These are phyloP conservation scores for Andrena bicolor DNA, from an alignment of 2,888 invertebrate species.

Conservation along the genomic window DNA sequence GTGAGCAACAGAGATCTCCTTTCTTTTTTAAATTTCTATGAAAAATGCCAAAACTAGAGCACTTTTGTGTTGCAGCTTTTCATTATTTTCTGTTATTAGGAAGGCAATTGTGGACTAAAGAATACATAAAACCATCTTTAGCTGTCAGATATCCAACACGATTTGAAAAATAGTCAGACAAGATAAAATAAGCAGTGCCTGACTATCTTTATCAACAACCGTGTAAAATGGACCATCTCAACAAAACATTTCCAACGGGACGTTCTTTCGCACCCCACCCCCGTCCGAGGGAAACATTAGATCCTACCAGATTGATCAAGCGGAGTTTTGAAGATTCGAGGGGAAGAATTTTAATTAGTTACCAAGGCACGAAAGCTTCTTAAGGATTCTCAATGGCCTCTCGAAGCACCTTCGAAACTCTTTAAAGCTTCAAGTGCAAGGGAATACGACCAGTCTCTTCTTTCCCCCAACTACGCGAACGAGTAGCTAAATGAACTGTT, in stretches of 20 bases:
- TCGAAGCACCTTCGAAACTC: constrained; percentile 57
- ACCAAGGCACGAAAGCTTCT: constrained; percentile 49
- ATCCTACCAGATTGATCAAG: constrained; percentile 45
- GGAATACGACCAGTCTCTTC: constrained; percentile 41
- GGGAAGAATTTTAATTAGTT: constrained; percentile 62
- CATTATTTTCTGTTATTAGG: too few species aligned
- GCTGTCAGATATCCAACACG: too few species aligned
- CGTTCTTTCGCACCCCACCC: neutral
- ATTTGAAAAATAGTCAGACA: too few species aligned
- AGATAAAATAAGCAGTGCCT: too few species aligned
- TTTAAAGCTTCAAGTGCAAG: constrained; percentile 53
- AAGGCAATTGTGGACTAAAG: too few species aligned
- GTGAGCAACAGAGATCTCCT: too few species aligned
- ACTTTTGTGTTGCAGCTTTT: too few species aligned
- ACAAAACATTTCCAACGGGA: neutral
- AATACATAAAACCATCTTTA: too few species aligned
- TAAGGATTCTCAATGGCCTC: constrained; percentile 59
- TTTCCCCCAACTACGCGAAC: neutral
- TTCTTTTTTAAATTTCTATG: too few species aligned
- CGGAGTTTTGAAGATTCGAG: constrained; percentile 48
- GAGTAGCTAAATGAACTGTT: constrained; percentile 54
- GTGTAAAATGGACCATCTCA: neutral
- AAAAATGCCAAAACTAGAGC: too few species aligned
- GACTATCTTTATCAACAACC: neutral
- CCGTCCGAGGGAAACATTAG: neutral